Evolutionary conservation across 2,888 invertebrate genomes (phyloP), one percentile per base, ranked within the genome.

Genomic region (Ellobium chinense): DNA sequence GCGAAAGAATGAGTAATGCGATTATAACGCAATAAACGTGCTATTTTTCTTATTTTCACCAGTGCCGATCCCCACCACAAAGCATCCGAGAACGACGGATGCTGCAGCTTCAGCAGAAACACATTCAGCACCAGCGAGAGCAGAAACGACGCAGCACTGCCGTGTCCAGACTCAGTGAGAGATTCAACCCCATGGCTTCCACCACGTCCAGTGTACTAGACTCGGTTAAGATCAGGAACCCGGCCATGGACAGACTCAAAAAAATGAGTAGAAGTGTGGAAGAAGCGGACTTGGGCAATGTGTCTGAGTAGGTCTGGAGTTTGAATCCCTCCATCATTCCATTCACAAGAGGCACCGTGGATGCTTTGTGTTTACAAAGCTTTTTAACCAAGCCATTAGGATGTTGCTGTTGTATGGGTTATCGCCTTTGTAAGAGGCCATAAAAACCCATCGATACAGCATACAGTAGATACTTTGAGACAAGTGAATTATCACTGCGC

Each of bases 41-140:
- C n/a, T n/a, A n/a, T n/a, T n/a, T n/a, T n/a, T n/a, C n/a, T n/a
- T n/a, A 21, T 12, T 34, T 24, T 34, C 34, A n/a, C 18, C 73
- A 80, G 80, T 80, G 80, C n/a, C 80, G 80, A 29, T 34, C 63
- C 4, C 80, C 80, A 56, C 80, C 80, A 9, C 73, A 73, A 56
- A 68, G 54, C 39, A 39, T 80, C 31, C 29, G 80, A 58, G 80
- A 80, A 39, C 46, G 80, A 36, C 66, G 80, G 14, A 68, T 80
- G 60, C 73, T 68, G 34, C 80, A 80, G 46, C 58, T 80, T 27
- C 37, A 80, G 14, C 31, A 36, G n/a, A 68, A 60, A 39, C 77
- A 68, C 3, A 5, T 69, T 14, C 72, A 79, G 1, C 24, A 65
- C 9, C 36, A 69, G 14, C 3, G 31, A 4, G 65, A 79, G 1